Evolutionary conservation across 2,888 invertebrate genomes (phyloP), one percentile per base, ranked within the genome.

Genomic region (Scaptodrosophila latifasciaeformis): DNA sequence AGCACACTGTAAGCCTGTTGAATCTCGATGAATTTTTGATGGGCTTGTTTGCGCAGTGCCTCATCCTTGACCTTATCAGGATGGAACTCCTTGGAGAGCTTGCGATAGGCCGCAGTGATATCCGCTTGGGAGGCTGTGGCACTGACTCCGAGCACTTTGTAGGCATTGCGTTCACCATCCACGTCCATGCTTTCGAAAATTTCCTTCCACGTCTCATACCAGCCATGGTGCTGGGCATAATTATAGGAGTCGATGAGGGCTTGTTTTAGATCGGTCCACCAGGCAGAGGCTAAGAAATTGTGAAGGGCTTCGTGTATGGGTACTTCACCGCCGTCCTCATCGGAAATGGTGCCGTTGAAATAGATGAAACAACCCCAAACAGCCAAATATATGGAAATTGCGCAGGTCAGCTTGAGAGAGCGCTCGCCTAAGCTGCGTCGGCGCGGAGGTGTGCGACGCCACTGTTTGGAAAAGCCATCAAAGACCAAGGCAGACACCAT

Each of bases 1-100:
- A 97, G 87, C 37, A 94, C 92, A 82, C 95, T 96, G 83, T 96
- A 97, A 0, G 97, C 96, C 82, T 95, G 93, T 78, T 96, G 96
- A 59, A 97, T 94, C 78, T 96, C 95, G 89, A 97, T 94, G 84
- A 97, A 97, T 48, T 90, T 91, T 65, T 94, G 93, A 81, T 96
- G 94, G 0, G 96, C 96, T 1, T 87, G 89, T 2, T 88, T 86
- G 35, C 93, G 90, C 53, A 90, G 89, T 1, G 88, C 86, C 2
- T 89, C 89, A 60, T 95, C 93, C 81, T 94, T 94, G 3, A 93
- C 92, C 84, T 95, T 96, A 82, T 98, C 97, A 0, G 97, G 97
- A 86, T 98, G 97, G 87, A 92, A 91, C 81, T 95, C 93, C 27
- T 93, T 90, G 0, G 96, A 95, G 1, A 97, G 87, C 21, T 90